Evolutionary conservation across 2,113 vertebrate genomes (phyloP).

Genomic region (Hoplias malabaricus): DNA sequence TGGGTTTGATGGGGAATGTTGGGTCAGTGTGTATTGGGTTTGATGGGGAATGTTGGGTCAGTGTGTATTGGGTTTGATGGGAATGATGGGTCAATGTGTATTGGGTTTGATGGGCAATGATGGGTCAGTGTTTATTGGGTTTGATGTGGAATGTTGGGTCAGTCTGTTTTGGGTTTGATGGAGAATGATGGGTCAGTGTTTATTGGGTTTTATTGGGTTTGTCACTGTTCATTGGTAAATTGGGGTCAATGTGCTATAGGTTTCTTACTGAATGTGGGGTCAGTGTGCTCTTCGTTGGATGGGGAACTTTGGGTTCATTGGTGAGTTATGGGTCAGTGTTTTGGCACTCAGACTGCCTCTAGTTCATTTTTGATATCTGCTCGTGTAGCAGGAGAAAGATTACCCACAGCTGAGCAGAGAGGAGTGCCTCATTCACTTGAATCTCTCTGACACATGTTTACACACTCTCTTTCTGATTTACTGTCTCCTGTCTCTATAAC

Average conservation of each 20-base stretch:
- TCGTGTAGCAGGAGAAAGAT: neutral
- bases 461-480: neutral
- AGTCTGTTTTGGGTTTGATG: too few species aligned
- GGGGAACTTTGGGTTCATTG: neutral
- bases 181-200: too few species aligned
- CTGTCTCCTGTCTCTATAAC: neutral
- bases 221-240: too few species aligned
- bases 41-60: neutral
- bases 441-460: neutral
- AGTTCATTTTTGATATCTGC: neutral
- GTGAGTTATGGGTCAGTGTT: neutral
- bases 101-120: neutral
- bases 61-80: neutral
- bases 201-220: too few species aligned
- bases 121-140: neutral
- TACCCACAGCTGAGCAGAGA: neutral
- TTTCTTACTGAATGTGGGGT: too few species aligned
- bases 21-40: neutral
- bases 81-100: neutral
- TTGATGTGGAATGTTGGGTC: too few species aligned
- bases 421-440: neutral
- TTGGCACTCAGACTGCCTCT: neutral
- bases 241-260: too few species aligned
- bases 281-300: too few species aligned
- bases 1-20: too few species aligned